Conservation (phyloP, 2,888 invertebrate genomes). For the Dromius quadrimaculatus region DNA sequence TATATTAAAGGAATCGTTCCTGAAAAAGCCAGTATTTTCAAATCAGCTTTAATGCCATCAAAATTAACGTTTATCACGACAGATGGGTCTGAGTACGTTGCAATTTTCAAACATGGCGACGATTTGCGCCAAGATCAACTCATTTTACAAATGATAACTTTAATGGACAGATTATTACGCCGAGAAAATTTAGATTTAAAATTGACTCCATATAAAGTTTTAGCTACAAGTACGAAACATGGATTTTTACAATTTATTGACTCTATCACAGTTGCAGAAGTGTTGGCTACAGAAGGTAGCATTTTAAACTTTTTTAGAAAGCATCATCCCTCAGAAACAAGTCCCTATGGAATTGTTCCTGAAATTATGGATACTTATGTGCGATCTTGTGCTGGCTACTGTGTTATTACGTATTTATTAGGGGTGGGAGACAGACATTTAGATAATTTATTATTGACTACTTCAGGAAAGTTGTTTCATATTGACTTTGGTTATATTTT, state of each 20-base stretch:
- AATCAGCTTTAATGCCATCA: slow-evolving; percentile 96
- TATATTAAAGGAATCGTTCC: slow-evolving; percentile 89
- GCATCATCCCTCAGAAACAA: slow-evolving; percentile 87
- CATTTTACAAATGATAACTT: slow-evolving; percentile 95
- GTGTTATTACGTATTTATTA: slow-evolving; percentile 96
- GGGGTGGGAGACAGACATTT: slow-evolving; percentile 98
- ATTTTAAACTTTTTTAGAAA: slow-evolving; percentile 95
- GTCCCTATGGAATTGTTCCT: slow-evolving; percentile 89
- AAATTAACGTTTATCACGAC: slow-evolving; percentile 88
- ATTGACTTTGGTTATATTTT: slow-evolving; percentile 99
- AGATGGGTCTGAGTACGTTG: slow-evolving; percentile 86
- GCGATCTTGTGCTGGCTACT: slow-evolving; percentile 96
- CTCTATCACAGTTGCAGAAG: slow-evolving; percentile 92
- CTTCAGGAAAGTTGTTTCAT: slow-evolving; percentile 92
- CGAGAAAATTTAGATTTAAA: slow-evolving; percentile 97
- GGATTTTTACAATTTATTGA: slow-evolving; percentile 95
- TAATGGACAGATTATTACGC: slow-evolving; percentile 96
- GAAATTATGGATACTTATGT: slow-evolving; percentile 99
- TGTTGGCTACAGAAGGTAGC: slow-evolving; percentile 85
- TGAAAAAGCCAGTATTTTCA: slow-evolving; percentile 92
- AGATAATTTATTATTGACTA: slow-evolving; percentile 94
- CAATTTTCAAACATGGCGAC: slow-evolving; percentile 98
- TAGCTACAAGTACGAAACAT: slow-evolving; percentile 96
- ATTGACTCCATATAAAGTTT: slow-evolving; percentile 93
- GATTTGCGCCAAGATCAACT: slow-evolving; percentile 97